A percentile compares a stretch with the other conserved stretches of the same genome.
phyloP scores from a whole-genome alignment of 2,888 invertebrate genomes.

The Eilema griseolum region DNA sequence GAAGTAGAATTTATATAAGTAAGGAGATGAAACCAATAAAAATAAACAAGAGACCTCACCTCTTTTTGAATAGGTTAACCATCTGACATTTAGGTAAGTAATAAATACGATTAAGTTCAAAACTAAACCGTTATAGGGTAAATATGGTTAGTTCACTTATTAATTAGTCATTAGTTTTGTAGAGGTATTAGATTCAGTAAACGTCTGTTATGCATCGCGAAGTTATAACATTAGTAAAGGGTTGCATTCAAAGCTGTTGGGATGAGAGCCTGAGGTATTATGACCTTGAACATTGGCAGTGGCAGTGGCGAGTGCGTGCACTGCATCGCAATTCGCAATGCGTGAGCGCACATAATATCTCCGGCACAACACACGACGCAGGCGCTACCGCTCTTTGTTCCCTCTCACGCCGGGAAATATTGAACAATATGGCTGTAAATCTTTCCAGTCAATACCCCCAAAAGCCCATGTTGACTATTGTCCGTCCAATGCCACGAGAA shows the following conservation, averaged over 20 bases:
- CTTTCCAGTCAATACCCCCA: conserved; percentile 63
- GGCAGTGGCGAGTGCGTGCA: conserved; percentile 63
- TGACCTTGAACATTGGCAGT: conserved; percentile 72
- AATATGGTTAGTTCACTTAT: not conserved
- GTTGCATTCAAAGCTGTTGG: conserved; percentile 18
- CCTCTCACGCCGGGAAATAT: conserved; percentile 55
- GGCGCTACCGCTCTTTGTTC: conserved; percentile 64
- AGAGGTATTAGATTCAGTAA: not conserved
- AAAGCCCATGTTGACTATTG: conserved; percentile 58
- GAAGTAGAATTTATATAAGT: not conserved
- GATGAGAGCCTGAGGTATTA: conserved; percentile 55
- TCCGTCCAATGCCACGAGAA: conserved; percentile 52
- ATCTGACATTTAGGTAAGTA: not conserved
- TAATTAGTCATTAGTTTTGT: too few species aligned
- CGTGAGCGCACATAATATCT: conserved; percentile 55
- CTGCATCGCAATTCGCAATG: conserved; percentile 74
- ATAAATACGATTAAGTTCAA: not conserved
- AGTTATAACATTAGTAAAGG: conserved; percentile 12
- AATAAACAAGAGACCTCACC: not conserved
- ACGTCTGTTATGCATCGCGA: not conserved
- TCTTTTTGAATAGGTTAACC: not conserved
- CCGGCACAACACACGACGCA: conserved; percentile 51
- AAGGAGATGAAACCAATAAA: not conserved
- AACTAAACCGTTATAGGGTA: not conserved
- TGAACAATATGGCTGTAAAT: conserved; percentile 53